Evolutionary conservation across 2,797 vertebrate species (phyloP), one percentile per base, ranked within the genome.

Genomic region (Falco columbarius): DNA sequence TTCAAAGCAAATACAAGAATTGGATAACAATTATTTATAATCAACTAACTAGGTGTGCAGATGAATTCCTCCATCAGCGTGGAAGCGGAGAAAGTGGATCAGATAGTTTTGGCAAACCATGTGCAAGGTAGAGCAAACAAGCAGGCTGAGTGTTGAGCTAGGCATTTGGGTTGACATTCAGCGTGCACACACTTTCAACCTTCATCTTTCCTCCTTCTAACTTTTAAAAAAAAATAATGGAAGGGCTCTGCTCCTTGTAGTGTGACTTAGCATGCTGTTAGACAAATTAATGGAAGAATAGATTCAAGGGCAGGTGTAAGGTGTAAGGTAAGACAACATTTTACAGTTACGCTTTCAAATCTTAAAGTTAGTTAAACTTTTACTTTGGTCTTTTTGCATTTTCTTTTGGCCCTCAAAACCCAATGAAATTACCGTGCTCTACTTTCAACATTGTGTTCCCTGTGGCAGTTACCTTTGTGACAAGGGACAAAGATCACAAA

Each of bases 391-490:
- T 11, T 55, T 55, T 49, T 84, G 30, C 18, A 29, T 89, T 92
- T 92, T 85, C 26, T 71, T 23, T 44, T 54, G 42, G 34, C 20
- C 58, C 14, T 54, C 30, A 44, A 93, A 80, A 19, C 23, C 9
- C 59, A 32, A 38, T 59, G 23, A 27, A 86, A 56, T 7, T 2
- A 12, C 56, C 89, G 89, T 84, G 7, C 30, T 86, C 27, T 66
- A 0, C 44, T 58, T 81, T 59, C 14, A 70, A 3, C 0, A 0
- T 76, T 51, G 12, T 16, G 8, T 81, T 88, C 40, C 52, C n/a
- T 90, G 55, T 20, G 36, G 47, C 20, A 90, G 24, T 85, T 77
- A 38, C 26, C 20, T 86, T 84, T 82, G 44, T 84, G 73, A 81
- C 47, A 90, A 75, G 27, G 27, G 46, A 65, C 40, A 46, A 85